Conservation (phyloP, 1,140 invertebrate species). For the Laodelphax striatellus region DNA sequence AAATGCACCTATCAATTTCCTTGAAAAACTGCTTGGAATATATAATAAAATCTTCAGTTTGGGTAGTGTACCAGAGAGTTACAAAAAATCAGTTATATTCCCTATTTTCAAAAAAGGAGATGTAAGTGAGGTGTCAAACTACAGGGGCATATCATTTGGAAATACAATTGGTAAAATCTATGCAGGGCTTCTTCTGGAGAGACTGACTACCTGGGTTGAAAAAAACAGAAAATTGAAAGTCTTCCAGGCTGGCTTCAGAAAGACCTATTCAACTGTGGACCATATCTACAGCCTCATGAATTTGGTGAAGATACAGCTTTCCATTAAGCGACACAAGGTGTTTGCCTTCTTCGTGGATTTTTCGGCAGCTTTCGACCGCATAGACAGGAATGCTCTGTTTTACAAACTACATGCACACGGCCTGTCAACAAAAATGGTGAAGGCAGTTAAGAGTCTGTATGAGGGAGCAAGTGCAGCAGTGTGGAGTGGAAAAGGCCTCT, state of each 20-base stretch:
- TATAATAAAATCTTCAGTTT: neutral
- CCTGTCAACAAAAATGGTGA: too few species aligned
- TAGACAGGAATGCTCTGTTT: neutral
- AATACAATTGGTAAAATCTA: slow-evolving; percentile 23
- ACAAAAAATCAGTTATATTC: slow-evolving; percentile 3
- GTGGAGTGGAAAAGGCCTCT: neutral
- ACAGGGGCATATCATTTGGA: slow-evolving; percentile 21
- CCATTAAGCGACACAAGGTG: neutral
- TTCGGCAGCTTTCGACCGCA: neutral
- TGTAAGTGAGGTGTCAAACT: slow-evolving; percentile 18
- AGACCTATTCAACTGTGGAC: slow-evolving; percentile 15
- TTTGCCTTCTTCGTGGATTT: slow-evolving; percentile 7
- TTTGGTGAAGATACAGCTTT: neutral
- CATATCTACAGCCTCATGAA: slow-evolving; percentile 17
- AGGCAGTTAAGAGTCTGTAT: too few species aligned
- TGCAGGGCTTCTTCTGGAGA: slow-evolving; percentile 16
- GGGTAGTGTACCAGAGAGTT: neutral
- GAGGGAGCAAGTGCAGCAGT: neutral
- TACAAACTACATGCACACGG: too few species aligned
- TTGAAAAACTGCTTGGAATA: neutral
- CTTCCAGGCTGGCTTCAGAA: slow-evolving; percentile 23
- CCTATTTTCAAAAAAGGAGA: slow-evolving; percentile 19
- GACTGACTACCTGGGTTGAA: slow-evolving; percentile 19
- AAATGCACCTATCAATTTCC: slow-evolving; percentile 2
- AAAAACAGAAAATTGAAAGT: slow-evolving; percentile 18